Conservation (phyloP, 2,797 vertebrate species). For the Alca torda region DNA sequence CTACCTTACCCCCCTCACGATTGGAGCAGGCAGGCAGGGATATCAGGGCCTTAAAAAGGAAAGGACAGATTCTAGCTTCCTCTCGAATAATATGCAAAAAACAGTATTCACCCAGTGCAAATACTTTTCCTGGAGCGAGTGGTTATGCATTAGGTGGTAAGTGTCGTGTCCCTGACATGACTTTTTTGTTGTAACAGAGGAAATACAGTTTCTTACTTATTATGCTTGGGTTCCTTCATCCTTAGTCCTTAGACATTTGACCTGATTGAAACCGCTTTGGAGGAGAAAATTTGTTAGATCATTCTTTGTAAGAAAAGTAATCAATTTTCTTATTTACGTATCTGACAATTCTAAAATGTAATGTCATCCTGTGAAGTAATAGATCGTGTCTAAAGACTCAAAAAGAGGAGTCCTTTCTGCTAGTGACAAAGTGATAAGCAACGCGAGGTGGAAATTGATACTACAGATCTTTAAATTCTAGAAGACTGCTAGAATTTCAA, state of each 20-base stretch:
- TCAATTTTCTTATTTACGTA: not conserved
- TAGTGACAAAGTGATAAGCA: not conserved
- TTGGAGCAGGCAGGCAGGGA: not conserved
- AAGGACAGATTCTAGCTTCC: not conserved
- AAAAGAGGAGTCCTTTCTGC: not conserved
- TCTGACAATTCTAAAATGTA: not conserved
- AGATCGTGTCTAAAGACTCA: not conserved
- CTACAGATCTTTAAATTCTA: not conserved
- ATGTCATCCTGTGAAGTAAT: not conserved
- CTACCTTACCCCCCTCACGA: not conserved
- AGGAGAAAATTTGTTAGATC: not conserved
- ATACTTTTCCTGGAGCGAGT: not conserved
- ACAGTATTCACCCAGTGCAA: not conserved
- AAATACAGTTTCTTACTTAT: not conserved
- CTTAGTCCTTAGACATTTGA: not conserved
- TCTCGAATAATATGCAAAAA: not conserved
- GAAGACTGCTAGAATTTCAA: not conserved
- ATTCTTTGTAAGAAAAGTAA: not conserved
- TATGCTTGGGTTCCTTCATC: not conserved
- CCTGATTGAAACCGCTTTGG: not conserved
- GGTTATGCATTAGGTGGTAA: not conserved
- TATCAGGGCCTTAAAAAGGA: not conserved
- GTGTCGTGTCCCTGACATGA: not conserved
- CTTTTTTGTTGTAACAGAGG: not conserved
- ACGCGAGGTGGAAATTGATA: not conserved